Percentiles rank a stretch among this genome's conserved stretches.
Conservation (phyloP, 1,140 invertebrate species). For the Araneus ventricosus region DNA sequence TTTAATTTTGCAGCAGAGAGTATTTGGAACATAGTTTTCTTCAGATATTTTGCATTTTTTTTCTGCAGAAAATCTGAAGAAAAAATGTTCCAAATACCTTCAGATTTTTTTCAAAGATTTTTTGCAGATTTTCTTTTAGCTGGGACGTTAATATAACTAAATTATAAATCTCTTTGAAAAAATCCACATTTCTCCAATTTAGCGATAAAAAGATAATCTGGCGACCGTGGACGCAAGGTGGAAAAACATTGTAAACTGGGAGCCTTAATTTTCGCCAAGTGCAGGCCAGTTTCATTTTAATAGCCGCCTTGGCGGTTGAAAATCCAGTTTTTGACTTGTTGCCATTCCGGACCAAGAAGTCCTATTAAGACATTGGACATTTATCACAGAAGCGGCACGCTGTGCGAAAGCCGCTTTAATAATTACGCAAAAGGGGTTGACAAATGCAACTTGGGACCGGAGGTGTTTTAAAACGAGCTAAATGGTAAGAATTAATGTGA, state of each 20-base stretch:
- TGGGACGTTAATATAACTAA: no score
- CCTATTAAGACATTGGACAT: conserved; percentile 44
- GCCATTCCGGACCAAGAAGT: conserved; percentile 21
- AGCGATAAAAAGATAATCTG: no score
- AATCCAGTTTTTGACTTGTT: conserved; percentile 25
- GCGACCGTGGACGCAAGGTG: neutral
- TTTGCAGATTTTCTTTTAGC: no score
- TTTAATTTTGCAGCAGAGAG: no score
- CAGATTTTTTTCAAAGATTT: no score
- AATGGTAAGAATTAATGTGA: conserved; percentile 50
- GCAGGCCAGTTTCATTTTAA: neutral
- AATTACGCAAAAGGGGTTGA: conserved; percentile 9
- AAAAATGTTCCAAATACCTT: no score
- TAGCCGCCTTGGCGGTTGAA: neutral
- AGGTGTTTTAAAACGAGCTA: conserved; percentile 18
- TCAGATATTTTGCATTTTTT: no score
- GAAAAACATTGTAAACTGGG: neutral
- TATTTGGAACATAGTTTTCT: no score
- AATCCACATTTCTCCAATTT: no score
- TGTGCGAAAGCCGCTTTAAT: conserved; percentile 12
- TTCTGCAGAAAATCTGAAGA: no score
- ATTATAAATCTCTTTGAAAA: no score
- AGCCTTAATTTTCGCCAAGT: neutral
- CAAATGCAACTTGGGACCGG: conserved; percentile 16
- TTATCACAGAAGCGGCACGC: neutral